Percentiles rank a stretch among this genome's conserved stretches.
Conservation (phyloP, 2,888 invertebrate species). For the Lasioglossum pauxillum region DNA sequence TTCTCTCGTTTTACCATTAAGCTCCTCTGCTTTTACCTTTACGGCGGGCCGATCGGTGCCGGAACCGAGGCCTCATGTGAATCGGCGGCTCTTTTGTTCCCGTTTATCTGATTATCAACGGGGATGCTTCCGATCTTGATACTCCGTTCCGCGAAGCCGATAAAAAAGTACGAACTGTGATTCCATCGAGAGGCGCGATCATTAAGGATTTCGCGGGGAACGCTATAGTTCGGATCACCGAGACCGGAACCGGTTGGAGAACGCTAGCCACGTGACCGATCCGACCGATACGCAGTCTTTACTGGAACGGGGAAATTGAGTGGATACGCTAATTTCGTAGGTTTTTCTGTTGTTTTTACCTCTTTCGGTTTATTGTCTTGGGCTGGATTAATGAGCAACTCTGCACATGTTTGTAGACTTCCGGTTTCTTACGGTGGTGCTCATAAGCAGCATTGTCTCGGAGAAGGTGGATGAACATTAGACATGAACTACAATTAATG, state of each 20-base stretch:
- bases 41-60: not conserved
- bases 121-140: conserved; percentile 14
- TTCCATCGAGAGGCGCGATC: not conserved
- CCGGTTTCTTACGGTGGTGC: not conserved
- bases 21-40: not conserved
- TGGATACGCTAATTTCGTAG: not conserved
- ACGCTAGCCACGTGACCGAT: not conserved
- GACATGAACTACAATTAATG: too few relatives aligned
- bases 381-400: not conserved
- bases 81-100: conserved; percentile 13
- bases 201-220: not conserved
- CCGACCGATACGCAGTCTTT: not conserved
- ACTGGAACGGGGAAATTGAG: not conserved
- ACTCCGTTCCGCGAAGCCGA: conserved; percentile 2
- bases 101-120: conserved; percentile 10
- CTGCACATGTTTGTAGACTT: not conserved
- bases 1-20: not conserved
- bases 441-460: not conserved
- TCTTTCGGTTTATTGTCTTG: not conserved
- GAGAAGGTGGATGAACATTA: not conserved
- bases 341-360: not conserved
- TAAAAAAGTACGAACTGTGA: not conserved
- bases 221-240: not conserved
- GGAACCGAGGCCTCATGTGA: conserved; percentile 4
- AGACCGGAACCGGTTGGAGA: conserved; percentile 1